A percentile compares a stretch with the other conserved stretches of the same genome.
Evolutionary conservation across 1,140 invertebrate species (phyloP).

Genomic region (Drosophila orosa): DNA sequence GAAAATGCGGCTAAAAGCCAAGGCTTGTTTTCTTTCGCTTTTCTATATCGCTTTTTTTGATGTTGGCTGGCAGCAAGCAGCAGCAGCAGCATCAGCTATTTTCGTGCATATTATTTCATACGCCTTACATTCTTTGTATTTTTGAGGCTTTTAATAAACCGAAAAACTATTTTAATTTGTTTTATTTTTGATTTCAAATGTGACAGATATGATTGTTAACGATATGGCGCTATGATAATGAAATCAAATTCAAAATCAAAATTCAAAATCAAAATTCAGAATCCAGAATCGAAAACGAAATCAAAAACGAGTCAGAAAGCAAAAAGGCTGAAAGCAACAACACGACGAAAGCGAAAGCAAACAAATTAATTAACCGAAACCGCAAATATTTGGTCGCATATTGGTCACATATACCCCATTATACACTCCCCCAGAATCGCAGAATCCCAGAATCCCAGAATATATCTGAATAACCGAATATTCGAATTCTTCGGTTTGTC

Average conservation of each 20-base stretch:
- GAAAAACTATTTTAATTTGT: constrained; percentile 78
- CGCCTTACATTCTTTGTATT: constrained; percentile 21
- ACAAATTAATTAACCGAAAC: constrained; percentile 72
- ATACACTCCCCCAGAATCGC: constrained; percentile 3
- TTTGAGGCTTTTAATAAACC: constrained; percentile 42
- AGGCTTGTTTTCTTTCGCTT: constrained; percentile 26
- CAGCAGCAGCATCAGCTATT: no score
- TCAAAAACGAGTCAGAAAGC: background rate
- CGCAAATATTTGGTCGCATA: constrained; percentile 44
- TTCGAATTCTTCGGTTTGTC: constrained; percentile 51
- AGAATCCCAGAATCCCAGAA: no score
- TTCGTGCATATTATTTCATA: constrained; percentile 74
- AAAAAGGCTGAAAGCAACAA: constrained; percentile 23
- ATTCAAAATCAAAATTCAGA: constrained; percentile 3
- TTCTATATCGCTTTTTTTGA: constrained; percentile 23
- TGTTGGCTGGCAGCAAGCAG: constrained; percentile 53
- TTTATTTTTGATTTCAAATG: constrained; percentile 74
- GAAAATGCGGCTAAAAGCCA: constrained; percentile 54
- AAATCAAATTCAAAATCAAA: constrained; percentile 44
- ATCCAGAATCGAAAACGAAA: background rate
- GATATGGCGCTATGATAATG: constrained; percentile 61
- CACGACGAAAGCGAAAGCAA: constrained; percentile 54
- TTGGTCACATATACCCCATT: constrained; percentile 13
- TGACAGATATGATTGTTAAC: constrained; percentile 80
- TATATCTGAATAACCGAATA: constrained; percentile 8